Conservation (phyloP, 2,113 vertebrate genomes). For the Lampris incognitus region DNA sequence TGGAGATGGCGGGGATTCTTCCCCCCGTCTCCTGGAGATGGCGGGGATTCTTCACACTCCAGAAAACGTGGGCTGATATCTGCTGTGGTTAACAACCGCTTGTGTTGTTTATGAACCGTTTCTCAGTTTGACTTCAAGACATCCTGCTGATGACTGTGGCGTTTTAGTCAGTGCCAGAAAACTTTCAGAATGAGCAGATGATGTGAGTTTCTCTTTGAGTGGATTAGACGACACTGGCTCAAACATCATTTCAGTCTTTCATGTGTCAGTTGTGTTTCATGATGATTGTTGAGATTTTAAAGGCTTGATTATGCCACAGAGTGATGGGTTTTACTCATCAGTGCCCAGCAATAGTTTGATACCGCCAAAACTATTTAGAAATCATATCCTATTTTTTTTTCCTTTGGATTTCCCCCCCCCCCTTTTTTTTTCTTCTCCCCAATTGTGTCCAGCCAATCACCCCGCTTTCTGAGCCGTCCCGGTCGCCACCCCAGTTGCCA, state of each 20-base stretch:
- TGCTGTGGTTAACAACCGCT: constrained; percentile 59
- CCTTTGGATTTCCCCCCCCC: too few relatives aligned
- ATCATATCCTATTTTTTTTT: too few relatives aligned
- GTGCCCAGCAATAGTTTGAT: neutral
- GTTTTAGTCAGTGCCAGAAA: constrained; percentile 50
- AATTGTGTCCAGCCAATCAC: too few relatives aligned
- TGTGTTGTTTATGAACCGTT: constrained; percentile 68
- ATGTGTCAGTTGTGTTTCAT: constrained; percentile 47
- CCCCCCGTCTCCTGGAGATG: too few relatives aligned
- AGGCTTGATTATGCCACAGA: constrained; percentile 22
- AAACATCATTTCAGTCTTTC: constrained; percentile 66
- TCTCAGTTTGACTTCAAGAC: constrained; percentile 51
- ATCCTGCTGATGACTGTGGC: constrained; percentile 58
- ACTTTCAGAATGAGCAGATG: constrained; percentile 29
- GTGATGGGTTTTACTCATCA: constrained; percentile 35
- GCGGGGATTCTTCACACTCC: neutral
- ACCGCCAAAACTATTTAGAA: neutral
- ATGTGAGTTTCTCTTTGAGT: constrained; percentile 61
- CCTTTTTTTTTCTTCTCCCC: too few relatives aligned
- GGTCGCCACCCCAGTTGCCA: too few relatives aligned
- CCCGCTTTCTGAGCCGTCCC: too few relatives aligned
- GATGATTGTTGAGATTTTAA: constrained; percentile 62
- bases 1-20: too few relatives aligned
- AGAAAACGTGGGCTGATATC: constrained; percentile 59
- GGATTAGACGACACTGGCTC: constrained; percentile 58